phyloP scores from a whole-genome alignment of 2,113 vertebrate genomes.

The Verasper variegatus region DNA sequence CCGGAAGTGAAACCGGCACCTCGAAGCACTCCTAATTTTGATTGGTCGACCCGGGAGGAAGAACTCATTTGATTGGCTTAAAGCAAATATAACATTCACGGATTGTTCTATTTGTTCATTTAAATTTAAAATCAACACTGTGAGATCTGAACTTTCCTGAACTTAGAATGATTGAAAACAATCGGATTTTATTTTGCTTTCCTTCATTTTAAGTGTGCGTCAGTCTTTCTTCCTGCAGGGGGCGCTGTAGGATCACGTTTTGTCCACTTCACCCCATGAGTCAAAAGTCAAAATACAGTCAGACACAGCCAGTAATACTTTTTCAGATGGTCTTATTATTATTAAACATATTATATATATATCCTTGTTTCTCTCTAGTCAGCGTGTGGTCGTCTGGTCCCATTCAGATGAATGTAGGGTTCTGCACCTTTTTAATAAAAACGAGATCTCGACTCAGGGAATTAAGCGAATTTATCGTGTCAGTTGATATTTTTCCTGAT shows the following conservation, averaged over 20 bases:
- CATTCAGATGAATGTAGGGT: too few relatives aligned
- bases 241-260: slow-evolving; percentile 23
- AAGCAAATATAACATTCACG: not conserved
- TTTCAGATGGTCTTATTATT: not conserved
- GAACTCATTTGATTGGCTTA: slow-evolving; percentile 26
- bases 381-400: too few relatives aligned
- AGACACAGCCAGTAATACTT: not conserved
- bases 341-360: not conserved
- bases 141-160: too few relatives aligned
- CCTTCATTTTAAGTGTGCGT: not conserved
- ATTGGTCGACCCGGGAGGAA: slow-evolving; percentile 30
- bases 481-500: too few relatives aligned
- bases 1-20: not conserved
- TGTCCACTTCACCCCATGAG: not conserved
- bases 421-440: too few relatives aligned
- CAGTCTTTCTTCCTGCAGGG: not conserved
- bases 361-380: too few relatives aligned
- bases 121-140: not conserved
- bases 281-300: not conserved
- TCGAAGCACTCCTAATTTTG: not conserved
- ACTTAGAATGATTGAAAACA: too few relatives aligned
- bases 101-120: too few relatives aligned
- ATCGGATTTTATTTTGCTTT: not conserved
- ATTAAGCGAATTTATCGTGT: too few relatives aligned
- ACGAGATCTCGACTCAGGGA: too few relatives aligned